A percentile compares a stretch with the other conserved stretches of the same genome.
phyloP scores from a whole-genome alignment of 2,888 invertebrate genomes.

The Tryphoninae sp. region DNA sequence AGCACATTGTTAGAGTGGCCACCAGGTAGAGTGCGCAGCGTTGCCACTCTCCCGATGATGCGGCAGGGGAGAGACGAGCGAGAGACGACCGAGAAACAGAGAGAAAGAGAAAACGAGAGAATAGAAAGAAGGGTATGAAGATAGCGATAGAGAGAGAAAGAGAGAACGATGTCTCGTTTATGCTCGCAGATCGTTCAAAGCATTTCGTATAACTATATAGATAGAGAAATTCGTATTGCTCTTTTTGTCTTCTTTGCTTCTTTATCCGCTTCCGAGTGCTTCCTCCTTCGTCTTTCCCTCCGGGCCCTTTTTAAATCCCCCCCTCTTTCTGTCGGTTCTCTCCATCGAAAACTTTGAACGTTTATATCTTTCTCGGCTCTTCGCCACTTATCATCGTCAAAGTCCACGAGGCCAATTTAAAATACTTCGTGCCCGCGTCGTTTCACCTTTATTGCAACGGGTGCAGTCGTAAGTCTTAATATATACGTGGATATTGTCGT shows the following conservation, averaged over 20 bases:
- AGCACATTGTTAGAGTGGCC: constrained; percentile 80
- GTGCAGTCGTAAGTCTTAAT: constrained; percentile 1
- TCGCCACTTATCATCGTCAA: constrained; percentile 72
- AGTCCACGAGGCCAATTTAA: constrained; percentile 71
- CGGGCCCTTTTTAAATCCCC: constrained; percentile 32
- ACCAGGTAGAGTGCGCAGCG: constrained; percentile 79
- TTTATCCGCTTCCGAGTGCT: constrained; percentile 65
- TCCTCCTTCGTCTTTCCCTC: constrained; percentile 49
- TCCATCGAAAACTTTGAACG: constrained; percentile 53
- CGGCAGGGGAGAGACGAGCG: constrained; percentile 66
- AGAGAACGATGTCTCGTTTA: constrained; percentile 59
- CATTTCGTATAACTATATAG: constrained; percentile 40
- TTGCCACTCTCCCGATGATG: constrained; percentile 79
- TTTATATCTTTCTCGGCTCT: constrained; percentile 49
- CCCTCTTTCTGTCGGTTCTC: constrained; percentile 21
- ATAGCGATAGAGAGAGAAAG: constrained; percentile 28
- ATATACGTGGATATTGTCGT: neutral
- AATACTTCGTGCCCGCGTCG: constrained; percentile 55
- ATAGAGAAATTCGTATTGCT: constrained; percentile 58
- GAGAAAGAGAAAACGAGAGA: constrained; percentile 25
- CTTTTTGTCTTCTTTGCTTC: constrained; percentile 57
- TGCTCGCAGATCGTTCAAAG: constrained; percentile 62
- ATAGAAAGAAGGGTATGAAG: constrained; percentile 23
- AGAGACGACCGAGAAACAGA: constrained; percentile 29
- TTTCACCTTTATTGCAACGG: constrained; percentile 45